Evolutionary conservation across 2,888 invertebrate genomes (phyloP), one percentile per base, ranked within the genome.

Genomic region (Buathra laborator): DNA sequence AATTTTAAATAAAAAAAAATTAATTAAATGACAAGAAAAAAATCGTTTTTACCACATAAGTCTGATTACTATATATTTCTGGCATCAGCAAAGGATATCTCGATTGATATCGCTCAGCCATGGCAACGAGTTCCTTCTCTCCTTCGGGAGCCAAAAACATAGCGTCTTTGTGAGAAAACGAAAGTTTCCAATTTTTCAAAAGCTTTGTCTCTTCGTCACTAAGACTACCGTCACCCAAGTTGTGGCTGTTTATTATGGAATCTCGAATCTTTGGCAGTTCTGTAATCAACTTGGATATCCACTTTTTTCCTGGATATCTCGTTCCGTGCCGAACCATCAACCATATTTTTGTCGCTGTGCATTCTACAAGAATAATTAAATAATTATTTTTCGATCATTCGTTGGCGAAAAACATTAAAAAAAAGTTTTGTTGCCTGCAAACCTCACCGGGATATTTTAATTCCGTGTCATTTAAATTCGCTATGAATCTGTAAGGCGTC

Each of bases 291-390:
- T 92, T 92, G 9, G 92, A 85, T 78, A 97, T 95, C 59, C 96
- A 94, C 84, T 95, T 94, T 74, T 93, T 92, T 87, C 95, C 95
- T 0, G 97, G 97, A 92, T 96, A 95, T 86, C 97, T 95, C n/a
- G 97, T 96, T 3, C 97, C 98, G 94, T 98, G 98, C 5, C 98
- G 95, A 53, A 96, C 93, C 24, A 97, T 90, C 94, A 97, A 95
- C 97, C 97, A 98, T 84, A 97, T 95, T 93, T 97, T 96, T 56
- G 94, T 93, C 66, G 96, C 95, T 86, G 93, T 94, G 89, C 97
- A 97, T 88, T 95, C 97, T 97, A 88, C n/a, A 85, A 32, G 29
- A 66, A 37, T 37, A 64, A 16, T 51, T 29, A 3, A 3, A 7
- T 64, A 9, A n/a, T 19, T 14, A 43, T 5, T 44, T 44, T 19